Base-by-base conservation (phyloP, 1,140 invertebrate species). In the Nephila pilipes region DNA sequence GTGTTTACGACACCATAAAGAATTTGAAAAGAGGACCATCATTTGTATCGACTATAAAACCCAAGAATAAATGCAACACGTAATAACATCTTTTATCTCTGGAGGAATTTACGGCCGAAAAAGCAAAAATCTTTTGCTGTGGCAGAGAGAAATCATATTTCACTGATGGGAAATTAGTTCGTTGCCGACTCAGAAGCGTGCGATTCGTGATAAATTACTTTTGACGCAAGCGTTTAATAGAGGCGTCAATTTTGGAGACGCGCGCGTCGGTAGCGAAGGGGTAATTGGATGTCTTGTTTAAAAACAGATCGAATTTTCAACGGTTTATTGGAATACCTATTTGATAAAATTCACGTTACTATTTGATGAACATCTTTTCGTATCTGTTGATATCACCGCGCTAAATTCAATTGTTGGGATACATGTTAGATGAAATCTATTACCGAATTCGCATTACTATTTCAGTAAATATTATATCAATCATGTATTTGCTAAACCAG, bases 21-120 rank as follows among this genome's bases (percentile, higher is more conserved):
- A 55, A 90, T 75, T 79, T 90, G 69, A 79, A 36, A 90, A 46
- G 46, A 55, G 63, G 69, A 69, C 25, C 87, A 90, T 79, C 75
- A 75, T 79, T 90, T 90, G 87, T 80, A 79, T 90, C 65, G 87
- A 90, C 87, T 90, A 90, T 90, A 90, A 90, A 90, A 87, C 32
- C 65, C 57, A 90, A 90, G 87, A 90, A 90, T 90, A 90, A 90
- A 90, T 79, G 65, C 69, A 57, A 57, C 69, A 55, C 46, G 65
- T 79, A 69, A 90, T 90, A 90, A 80, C 87, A 90, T 90, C 75
- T 90, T 90, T 90, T 90, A 79, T 90, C 87, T 87, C 57, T 69
- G 22, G 46, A 87, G 65, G 65, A 75, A 75, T 75, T 75, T 75
- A 87, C 55, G 58, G 57, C 57, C 65, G 85, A 87, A 63, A 55